phyloP scores from a whole-genome alignment of 2,888 invertebrate species.

The Crematogaster levior region DNA sequence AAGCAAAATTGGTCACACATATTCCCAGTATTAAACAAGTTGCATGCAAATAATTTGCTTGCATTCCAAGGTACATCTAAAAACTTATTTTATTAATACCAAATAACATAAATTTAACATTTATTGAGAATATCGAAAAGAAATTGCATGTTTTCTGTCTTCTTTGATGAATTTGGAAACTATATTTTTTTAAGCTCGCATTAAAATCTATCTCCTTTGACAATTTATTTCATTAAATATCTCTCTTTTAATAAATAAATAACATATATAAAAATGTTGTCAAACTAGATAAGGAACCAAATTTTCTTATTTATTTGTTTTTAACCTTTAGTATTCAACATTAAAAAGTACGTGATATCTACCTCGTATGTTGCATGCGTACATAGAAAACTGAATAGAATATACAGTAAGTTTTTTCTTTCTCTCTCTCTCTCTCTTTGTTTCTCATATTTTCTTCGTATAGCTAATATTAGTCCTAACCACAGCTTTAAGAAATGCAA shows the following conservation, averaged over 20 bases:
- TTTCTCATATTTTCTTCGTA: neutral
- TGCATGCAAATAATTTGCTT: slow-evolving; percentile 1
- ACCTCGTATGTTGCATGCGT: no score
- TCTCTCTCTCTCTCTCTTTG: neutral
- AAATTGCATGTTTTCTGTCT: neutral
- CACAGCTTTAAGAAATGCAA: slow-evolving; percentile 16
- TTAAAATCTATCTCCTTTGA: neutral
- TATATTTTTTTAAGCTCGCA: neutral
- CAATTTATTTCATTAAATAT: neutral
- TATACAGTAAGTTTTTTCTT: neutral
- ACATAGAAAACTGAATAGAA: neutral
- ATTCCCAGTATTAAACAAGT: slow-evolving; percentile 14
- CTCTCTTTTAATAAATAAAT: neutral
- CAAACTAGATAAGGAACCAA: neutral
- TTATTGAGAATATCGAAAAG: neutral
- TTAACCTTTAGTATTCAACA: neutral
- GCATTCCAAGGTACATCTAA: neutral
- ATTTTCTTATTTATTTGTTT: neutral
- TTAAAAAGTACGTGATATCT: neutral
- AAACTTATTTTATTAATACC: no score
- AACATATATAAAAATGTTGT: neutral
- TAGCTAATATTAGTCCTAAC: neutral
- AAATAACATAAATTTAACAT: neutral
- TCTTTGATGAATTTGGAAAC: neutral
- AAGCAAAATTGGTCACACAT: neutral